phyloP scores from a whole-genome alignment of 2,888 invertebrate species.

The Octonoba sinensis region DNA sequence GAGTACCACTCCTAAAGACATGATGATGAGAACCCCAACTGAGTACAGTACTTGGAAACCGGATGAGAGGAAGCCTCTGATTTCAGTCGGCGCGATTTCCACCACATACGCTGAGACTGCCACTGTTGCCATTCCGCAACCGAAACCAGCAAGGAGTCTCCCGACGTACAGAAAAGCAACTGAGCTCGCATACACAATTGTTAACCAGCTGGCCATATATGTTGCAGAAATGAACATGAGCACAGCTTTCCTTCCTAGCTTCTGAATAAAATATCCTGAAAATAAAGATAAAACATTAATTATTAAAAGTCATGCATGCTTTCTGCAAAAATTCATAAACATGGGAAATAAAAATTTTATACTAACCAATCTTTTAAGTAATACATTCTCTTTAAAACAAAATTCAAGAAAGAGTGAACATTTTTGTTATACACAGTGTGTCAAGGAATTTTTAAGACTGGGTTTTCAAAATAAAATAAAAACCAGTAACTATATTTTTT shows the following conservation, averaged over 20 bases:
- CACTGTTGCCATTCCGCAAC: constrained; percentile 52
- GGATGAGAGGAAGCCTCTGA: constrained; percentile 60
- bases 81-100: constrained; percentile 57
- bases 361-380: too few relatives aligned
- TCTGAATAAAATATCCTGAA: constrained; percentile 50
- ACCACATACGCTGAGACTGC: constrained; percentile 64
- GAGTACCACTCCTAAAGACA: constrained; percentile 32
- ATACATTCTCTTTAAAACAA: too few relatives aligned
- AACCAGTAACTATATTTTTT: too few relatives aligned
- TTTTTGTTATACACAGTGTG: too few relatives aligned
- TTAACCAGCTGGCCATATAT: constrained; percentile 70
- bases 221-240: constrained; percentile 68
- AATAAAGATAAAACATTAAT: not conserved
- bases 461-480: too few relatives aligned
- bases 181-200: constrained; percentile 66
- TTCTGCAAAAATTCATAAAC: too few relatives aligned
- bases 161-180: constrained; percentile 48
- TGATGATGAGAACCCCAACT: constrained; percentile 38
- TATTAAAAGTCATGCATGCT: not conserved
- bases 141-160: constrained; percentile 51
- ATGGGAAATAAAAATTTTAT: too few relatives aligned
- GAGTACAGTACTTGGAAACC: constrained; percentile 60
- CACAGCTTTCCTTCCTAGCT: constrained; percentile 68
- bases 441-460: too few relatives aligned
- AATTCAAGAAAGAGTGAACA: too few relatives aligned